Evolutionary conservation across 2,113 vertebrate species (phyloP).

Genomic region (Poecile atricapillus): DNA sequence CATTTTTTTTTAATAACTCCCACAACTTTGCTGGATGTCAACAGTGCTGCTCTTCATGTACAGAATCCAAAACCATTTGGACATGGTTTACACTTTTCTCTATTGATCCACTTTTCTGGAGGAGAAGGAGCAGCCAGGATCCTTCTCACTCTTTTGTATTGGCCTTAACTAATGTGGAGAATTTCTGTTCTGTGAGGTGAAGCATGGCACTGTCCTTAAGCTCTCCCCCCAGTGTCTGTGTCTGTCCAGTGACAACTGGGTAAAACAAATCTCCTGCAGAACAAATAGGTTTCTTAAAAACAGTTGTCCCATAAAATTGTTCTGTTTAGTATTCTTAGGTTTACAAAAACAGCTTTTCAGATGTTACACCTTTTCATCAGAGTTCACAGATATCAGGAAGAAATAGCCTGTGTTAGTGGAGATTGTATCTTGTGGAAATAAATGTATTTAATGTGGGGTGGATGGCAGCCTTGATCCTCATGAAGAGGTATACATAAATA

Average conservation of each 20-base stretch:
- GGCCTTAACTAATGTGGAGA: neutral
- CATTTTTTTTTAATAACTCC: neutral
- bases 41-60: neutral
- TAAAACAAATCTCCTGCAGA: neutral
- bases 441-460: constrained; percentile 17
- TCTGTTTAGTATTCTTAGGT: neutral
- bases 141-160: neutral
- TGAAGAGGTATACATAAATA: constrained; percentile 59
- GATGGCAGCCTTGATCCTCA: neutral
- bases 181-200: neutral
- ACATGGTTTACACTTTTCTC: neutral
- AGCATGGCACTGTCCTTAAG: neutral
- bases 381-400: constrained; percentile 13
- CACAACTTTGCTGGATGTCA: neutral
- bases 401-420: neutral
- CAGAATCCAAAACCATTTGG: neutral
- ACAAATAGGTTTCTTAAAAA: neutral
- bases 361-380: neutral
- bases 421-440: neutral
- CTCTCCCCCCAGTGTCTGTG: neutral
- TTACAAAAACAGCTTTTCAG: constrained; percentile 16
- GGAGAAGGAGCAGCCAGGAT: neutral
- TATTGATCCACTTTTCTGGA: neutral
- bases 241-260: neutral
- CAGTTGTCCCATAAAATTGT: neutral